Conservation (phyloP, 2,797 vertebrate genomes). For the Aulostomus chinensis region DNA sequence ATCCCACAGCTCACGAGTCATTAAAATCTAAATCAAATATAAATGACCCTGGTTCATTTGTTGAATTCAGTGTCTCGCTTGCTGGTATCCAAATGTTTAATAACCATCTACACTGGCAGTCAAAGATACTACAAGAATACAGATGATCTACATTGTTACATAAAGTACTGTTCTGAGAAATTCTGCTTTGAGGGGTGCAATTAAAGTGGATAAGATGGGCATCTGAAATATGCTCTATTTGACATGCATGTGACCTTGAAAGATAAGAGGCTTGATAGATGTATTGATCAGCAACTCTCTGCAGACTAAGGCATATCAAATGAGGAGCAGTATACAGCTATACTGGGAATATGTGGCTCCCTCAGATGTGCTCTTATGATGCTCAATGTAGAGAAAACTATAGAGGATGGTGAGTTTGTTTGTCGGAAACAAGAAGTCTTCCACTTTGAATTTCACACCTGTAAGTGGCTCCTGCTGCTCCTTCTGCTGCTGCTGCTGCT, state of each 20-base stretch:
- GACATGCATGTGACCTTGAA: slow-evolving; percentile 42
- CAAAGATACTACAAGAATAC: slow-evolving; percentile 22
- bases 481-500: slow-evolving; percentile 3
- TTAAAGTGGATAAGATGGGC: slow-evolving; percentile 25
- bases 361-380: not conserved
- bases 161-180: no score
- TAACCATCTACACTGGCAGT: slow-evolving; percentile 28
- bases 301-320: slow-evolving; percentile 30
- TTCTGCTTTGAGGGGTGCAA: not conserved
- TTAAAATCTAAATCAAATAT: slow-evolving; percentile 60
- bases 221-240: slow-evolving; percentile 30
- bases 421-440: slow-evolving; percentile 25
- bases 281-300: slow-evolving; percentile 52
- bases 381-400: slow-evolving; percentile 14
- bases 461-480: slow-evolving; percentile 18
- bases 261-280: slow-evolving; percentile 42
- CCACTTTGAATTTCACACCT: slow-evolving; percentile 21
- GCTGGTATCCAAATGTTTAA: slow-evolving; percentile 47
- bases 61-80: slow-evolving; percentile 37
- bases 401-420: slow-evolving; percentile 19
- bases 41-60: slow-evolving; percentile 53
- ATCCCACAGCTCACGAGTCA: slow-evolving; percentile 44
- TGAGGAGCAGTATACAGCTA: slow-evolving; percentile 6
- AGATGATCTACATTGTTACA: slow-evolving; percentile 31
- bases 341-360: slow-evolving; percentile 6